Evolutionary conservation across 2,797 vertebrate genomes (phyloP).

Genomic region (Acrossocheilus wenchowensis): DNA sequence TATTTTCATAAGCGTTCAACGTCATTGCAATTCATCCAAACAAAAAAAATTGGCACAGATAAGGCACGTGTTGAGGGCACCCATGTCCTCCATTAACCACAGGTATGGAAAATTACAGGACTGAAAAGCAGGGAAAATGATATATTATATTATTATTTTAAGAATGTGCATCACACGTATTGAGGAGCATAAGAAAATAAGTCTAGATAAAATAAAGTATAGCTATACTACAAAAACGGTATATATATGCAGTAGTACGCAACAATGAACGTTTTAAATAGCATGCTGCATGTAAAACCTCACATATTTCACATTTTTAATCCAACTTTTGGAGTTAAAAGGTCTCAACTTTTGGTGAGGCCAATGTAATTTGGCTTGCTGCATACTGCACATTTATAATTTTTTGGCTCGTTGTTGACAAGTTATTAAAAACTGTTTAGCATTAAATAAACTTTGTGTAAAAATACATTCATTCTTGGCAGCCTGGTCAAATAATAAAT

Average conservation of each 20-base stretch:
- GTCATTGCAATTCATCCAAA: background rate
- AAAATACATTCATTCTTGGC: background rate
- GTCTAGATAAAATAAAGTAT: no score
- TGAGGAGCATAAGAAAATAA: background rate
- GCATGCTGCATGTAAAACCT: background rate
- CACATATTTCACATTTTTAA: background rate
- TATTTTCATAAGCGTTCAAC: background rate
- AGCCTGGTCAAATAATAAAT: background rate
- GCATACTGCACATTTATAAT: background rate
- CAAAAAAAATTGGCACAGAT: background rate
- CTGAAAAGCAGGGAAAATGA: background rate
- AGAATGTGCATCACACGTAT: background rate
- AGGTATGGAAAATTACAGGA: background rate
- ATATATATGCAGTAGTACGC: background rate
- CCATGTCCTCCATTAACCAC: slow-evolving; percentile 8
- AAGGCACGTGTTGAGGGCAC: background rate
- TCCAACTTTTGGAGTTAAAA: background rate
- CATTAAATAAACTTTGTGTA: background rate
- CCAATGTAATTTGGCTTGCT: background rate
- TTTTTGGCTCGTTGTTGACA: no score
- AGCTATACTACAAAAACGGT: background rate
- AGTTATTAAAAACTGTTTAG: background rate
- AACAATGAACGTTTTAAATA: background rate
- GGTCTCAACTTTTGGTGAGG: background rate
- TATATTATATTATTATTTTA: background rate